Evolutionary conservation across 2,888 invertebrate species (phyloP), one percentile per base, ranked within the genome.

Genomic region (Anticlea derivata): DNA sequence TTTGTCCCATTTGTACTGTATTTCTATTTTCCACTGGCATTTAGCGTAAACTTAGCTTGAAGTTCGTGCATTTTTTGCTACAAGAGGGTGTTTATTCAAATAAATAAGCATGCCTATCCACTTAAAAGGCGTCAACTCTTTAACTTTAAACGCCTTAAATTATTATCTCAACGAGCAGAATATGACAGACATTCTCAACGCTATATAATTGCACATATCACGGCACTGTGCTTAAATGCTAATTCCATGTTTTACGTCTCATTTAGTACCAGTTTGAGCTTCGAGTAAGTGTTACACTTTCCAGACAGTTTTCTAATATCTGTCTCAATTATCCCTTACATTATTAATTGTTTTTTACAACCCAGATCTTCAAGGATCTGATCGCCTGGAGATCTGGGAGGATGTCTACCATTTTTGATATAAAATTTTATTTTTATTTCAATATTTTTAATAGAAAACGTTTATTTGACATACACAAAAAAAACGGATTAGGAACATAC

Each of bases 161-260:
- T 58, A 56, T 52, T 38, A 52, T 29, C 43, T 43, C 47, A 43
- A 49, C 47, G 33, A 44, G 41, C 31, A 31, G 46, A 33, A 34
- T 31, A 51, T 52, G 46, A 33, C 39, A 49, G 55, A 33, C 49
- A 53, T 58, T 58, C 50, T 55, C 57, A 58, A 54, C 46, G 48
- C 35, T 35, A 38, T 45, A 46, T 61, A 61, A 63, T 60, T 59
- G 33, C 53, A 50, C 43, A 46, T 58, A 60, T 59, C 58, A 55
- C 50, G 43, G 46, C 39, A 40, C 33, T 23, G 5, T 27, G 47
- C 47, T 66, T 64, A 61, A 34, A 34, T 39, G 23, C 35, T 46
- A 55, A 51, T 58, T 54, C 52, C 44, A 46, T 50, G 40, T 37
- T 53, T 50, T 55, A 55, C 46, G 44, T 17, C 34, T 49, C 39